Base-by-base conservation (phyloP, 2,888 invertebrate genomes). In the Standfussiana lucernea region DNA sequence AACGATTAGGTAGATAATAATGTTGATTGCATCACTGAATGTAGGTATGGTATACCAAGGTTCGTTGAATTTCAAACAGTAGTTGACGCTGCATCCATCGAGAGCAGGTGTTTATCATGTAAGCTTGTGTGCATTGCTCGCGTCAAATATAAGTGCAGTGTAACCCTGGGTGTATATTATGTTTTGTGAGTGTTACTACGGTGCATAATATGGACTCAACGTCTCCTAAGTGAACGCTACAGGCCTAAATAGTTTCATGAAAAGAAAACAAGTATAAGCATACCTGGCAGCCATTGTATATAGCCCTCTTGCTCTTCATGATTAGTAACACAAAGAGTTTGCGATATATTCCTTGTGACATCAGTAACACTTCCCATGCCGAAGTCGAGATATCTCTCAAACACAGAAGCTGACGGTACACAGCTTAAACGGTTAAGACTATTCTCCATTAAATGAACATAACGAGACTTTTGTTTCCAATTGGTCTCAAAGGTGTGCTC, bases 221-320 rank as follows among this genome's bases (percentile, higher is more conserved):
- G n/a, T 40, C 65, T 28, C 24, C 35, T 56, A 28, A 59, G 11
- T 42, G 66, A 53, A 37, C n/a, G 37, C 42, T 59, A 62, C 47
- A 81, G 40, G 56, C 11, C n/a, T 68, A 42, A 35, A 13, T 40
- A 62, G 10, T 24, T 62, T 37, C 37, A 69, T 21, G 35, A 62
- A 59, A 81, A 32, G 0, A 56, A 56, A 64, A n/a, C 45, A 2
- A 35, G 62, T 42, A 21, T n/a, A 59, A 72, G 32, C 84, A 70
- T 40, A 96, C 97, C 97, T 94, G 95, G 91, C 79, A 95, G 87
- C 97, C 97, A 97, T 72, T 95, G 94, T 69, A 96, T 94, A 75
- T 92, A 94, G 0, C 95, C 96, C 32, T 96, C 96, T 40, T 92
- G 91, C n/a, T 90, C 89, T 67, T 93, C 93, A 84, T 97, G 96